Conservation (phyloP, 2,888 invertebrate genomes). For the Cheilosia urbana region DNA sequence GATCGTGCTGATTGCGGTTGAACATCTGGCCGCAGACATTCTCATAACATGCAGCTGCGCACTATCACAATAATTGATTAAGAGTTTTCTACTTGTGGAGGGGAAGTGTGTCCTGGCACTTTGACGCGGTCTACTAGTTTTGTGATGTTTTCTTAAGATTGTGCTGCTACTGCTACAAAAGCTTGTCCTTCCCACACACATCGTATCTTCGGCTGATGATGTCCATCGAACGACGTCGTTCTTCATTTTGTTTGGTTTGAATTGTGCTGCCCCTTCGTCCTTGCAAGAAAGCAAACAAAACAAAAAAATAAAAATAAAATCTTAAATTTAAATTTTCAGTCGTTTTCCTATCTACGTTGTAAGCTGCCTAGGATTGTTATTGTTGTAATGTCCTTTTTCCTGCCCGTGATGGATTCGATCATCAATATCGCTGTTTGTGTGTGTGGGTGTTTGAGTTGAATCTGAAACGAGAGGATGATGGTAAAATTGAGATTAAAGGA, state of each 20-base stretch:
- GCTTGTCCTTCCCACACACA: constrained; percentile 68
- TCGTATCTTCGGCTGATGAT: constrained; percentile 37
- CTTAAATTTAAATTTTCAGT: constrained; percentile 39
- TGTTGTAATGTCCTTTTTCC: constrained; percentile 43
- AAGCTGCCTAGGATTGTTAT: constrained; percentile 47
- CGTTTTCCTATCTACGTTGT: constrained; percentile 58
- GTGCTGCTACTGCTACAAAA: constrained; percentile 46
- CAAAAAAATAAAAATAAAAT: neutral
- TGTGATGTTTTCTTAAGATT: constrained; percentile 66
- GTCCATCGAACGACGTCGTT: constrained; percentile 84
- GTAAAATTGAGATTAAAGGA: constrained; percentile 52
- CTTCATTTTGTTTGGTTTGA: constrained; percentile 81
- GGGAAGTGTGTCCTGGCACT: constrained; percentile 34
- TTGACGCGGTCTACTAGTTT: constrained; percentile 29
- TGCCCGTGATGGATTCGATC: constrained; percentile 40
- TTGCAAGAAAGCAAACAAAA: constrained; percentile 1
- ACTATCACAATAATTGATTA: constrained; percentile 64
- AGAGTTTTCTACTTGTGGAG: constrained; percentile 52
- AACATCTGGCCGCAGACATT: neutral
- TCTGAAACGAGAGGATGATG: constrained; percentile 48
- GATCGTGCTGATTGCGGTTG: constrained; percentile 19
- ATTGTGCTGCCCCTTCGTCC: constrained; percentile 56
- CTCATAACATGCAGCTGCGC: constrained; percentile 26
- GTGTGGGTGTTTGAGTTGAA: constrained; percentile 15
- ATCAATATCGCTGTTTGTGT: constrained; percentile 44